Evolutionary conservation across 2,797 vertebrate species (phyloP).

Genomic region (Silurus aristotelis): DNA sequence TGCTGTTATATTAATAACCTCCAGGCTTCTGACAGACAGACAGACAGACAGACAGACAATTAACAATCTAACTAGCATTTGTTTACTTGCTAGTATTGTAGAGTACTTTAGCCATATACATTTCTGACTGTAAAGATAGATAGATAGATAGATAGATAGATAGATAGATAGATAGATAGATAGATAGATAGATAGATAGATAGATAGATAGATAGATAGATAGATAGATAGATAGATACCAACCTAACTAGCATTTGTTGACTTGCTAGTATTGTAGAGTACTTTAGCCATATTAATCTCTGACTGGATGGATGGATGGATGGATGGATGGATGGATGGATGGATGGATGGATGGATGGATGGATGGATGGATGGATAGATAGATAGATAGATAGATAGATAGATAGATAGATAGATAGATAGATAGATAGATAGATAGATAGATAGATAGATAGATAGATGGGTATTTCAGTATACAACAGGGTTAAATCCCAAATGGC

Average conservation of each 20-base stretch:
- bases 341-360: too few species aligned
- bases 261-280: too few species aligned
- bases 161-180: slow-evolving; percentile 8
- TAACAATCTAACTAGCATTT: not conserved
- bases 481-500: slow-evolving; percentile 4
- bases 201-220: not conserved
- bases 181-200: slow-evolving; percentile 1
- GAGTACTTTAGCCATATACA: too few species aligned
- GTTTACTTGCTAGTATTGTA: not conserved
- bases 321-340: too few species aligned
- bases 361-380: too few species aligned
- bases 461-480: not conserved
- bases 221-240: not conserved
- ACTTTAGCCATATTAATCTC: too few species aligned
- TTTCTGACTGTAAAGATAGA: too few species aligned
- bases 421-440: not conserved
- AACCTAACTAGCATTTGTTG: too few species aligned
- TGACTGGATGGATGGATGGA: too few species aligned
- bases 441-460: not conserved
- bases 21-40: too few species aligned
- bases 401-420: slow-evolving; percentile 7
- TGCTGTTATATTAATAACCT: too few species aligned
- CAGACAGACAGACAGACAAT: too few species aligned
- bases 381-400: slow-evolving; percentile 3
- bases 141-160: not conserved